A percentile compares a stretch with the other conserved stretches of the same genome.
Conservation (phyloP, 1,140 invertebrate genomes). For the Drosophila triauraria region DNA sequence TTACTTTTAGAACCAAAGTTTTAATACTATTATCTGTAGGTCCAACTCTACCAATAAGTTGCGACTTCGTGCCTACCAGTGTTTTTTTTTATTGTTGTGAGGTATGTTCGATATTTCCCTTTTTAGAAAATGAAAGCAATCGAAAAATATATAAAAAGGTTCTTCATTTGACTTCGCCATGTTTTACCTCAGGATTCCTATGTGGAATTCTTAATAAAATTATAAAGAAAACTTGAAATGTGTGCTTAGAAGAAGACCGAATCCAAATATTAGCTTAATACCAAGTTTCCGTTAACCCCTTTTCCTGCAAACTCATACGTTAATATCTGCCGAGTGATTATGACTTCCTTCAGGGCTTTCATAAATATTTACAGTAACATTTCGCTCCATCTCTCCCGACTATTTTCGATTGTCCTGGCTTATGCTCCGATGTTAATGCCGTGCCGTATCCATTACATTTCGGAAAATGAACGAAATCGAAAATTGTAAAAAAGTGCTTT, state of each 20-base stretch:
- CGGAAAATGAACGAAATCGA: constrained; percentile 29
- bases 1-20: too few species aligned
- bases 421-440: constrained; percentile 21
- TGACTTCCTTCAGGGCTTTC: background rate
- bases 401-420: constrained; percentile 19
- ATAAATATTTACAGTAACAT: constrained; percentile 3
- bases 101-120: too few species aligned
- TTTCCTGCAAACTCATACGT: background rate
- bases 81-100: too few species aligned
- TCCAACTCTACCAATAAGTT: too few species aligned
- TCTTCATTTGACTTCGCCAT: background rate
- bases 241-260: background rate
- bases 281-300: background rate
- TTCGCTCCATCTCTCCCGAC: constrained; percentile 19
- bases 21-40: too few species aligned
- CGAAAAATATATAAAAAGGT: background rate
- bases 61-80: too few species aligned
- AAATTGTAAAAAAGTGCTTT: constrained; percentile 77
- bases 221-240: background rate
- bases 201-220: background rate
- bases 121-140: background rate
- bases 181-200: background rate
- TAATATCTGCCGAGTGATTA: background rate
- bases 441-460: constrained; percentile 34
- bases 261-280: background rate